Percentiles rank a stretch among this genome's conserved stretches.
phyloP scores from a whole-genome alignment of 2,113 vertebrate genomes.

The Petrocephalus zakoni region DNA sequence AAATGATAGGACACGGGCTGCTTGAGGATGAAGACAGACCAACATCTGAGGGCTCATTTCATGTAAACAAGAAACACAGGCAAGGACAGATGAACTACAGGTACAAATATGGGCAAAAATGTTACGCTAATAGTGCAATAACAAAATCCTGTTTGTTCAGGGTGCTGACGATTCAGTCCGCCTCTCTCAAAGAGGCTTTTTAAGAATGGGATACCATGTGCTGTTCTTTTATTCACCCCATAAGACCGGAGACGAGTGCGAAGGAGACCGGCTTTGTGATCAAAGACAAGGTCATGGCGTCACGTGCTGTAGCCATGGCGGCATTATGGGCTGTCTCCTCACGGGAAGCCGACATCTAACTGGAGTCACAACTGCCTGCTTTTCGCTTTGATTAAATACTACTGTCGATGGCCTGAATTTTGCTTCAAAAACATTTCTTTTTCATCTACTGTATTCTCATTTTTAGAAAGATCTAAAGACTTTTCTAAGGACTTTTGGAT shows the following conservation, averaged over 20 bases:
- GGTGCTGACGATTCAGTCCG: background rate
- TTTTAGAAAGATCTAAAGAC: background rate
- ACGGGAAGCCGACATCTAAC: background rate
- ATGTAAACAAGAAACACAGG: conserved; percentile 45
- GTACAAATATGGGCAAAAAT: conserved; percentile 25
- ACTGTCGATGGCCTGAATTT: background rate
- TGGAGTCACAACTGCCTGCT: background rate
- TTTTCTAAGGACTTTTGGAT: background rate
- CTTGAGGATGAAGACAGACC: conserved; percentile 38
- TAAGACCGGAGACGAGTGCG: conserved; percentile 55
- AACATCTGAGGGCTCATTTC: conserved; percentile 43
- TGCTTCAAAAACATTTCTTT: background rate
- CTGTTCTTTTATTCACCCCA: background rate
- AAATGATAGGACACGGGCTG: conserved; percentile 38
- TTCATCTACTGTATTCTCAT: background rate
- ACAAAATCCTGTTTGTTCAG: background rate
- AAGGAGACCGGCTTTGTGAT: conserved; percentile 57
- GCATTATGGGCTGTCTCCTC: conserved; percentile 18
- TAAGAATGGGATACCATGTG: background rate
- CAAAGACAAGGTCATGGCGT: conserved; percentile 57
- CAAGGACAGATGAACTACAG: conserved; percentile 45
- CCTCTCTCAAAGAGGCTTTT: background rate
- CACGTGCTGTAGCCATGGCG: conserved; percentile 38
- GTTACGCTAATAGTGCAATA: background rate
- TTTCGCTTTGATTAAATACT: background rate